Evolutionary conservation across 2,888 invertebrate species (phyloP).

Genomic region (Nemotelus nigrinus): DNA sequence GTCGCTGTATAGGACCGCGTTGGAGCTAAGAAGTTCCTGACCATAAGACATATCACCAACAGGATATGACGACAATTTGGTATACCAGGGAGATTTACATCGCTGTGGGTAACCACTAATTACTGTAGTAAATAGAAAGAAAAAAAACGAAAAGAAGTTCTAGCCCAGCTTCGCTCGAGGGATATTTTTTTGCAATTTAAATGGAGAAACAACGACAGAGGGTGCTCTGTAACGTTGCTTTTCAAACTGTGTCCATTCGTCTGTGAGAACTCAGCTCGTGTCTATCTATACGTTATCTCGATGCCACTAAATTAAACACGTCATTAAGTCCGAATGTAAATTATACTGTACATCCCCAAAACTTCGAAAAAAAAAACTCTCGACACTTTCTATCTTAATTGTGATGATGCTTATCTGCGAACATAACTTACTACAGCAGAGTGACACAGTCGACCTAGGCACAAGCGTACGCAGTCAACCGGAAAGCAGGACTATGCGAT

Average conservation of each 20-base stretch:
- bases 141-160: too few relatives aligned
- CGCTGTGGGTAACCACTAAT: slow-evolving; percentile 17
- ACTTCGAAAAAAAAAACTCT: slow-evolving; percentile 39
- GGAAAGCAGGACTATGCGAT: slow-evolving; percentile 4
- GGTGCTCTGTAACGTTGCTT: slow-evolving; percentile 10
- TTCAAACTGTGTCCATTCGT: neutral
- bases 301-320: slow-evolving; percentile 51
- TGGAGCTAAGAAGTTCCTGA: too few relatives aligned
- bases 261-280: neutral
- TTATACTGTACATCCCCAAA: slow-evolving; percentile 22
- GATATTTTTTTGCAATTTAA: neutral
- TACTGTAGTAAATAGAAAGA: slow-evolving; percentile 8
- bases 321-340: slow-evolving; percentile 51
- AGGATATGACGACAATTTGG: slow-evolving; percentile 31
- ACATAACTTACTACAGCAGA: slow-evolving; percentile 34
- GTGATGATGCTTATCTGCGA: slow-evolving; percentile 44
- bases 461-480: slow-evolving; percentile 3
- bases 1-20: too few relatives aligned
- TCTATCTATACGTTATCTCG: slow-evolving; percentile 47
- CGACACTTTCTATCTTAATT: slow-evolving; percentile 47
- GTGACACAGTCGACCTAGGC: slow-evolving; percentile 2
- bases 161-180: neutral
- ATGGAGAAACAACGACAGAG: neutral
- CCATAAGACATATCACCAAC: neutral
- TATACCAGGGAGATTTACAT: slow-evolving; percentile 15